Conservation (phyloP, 2,888 invertebrate genomes). For the Drosophila aldrichi region DNA sequence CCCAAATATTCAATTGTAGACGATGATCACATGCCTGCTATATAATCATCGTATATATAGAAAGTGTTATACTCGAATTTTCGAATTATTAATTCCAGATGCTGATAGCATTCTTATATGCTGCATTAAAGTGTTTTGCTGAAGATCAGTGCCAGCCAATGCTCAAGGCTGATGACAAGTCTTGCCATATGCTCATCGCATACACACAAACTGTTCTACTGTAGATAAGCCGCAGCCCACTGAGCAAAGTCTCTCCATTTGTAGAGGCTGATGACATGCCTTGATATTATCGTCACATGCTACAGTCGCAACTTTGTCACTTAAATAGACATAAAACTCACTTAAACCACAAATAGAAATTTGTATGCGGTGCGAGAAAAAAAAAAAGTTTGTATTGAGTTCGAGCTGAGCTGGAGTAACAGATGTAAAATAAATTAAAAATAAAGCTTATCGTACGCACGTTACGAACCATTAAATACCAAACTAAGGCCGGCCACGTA, state of each 20-base stretch:
- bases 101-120: slow-evolving; percentile 30
- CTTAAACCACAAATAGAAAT: slow-evolving; percentile 55
- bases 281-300: slow-evolving; percentile 49
- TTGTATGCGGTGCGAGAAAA: slow-evolving; percentile 55
- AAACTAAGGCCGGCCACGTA: slow-evolving; percentile 2
- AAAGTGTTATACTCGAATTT: slow-evolving; percentile 1
- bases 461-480: slow-evolving; percentile 2
- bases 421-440: slow-evolving; percentile 20
- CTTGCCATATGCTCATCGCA: slow-evolving; percentile 1
- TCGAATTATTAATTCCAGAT: not conserved
- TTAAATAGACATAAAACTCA: slow-evolving; percentile 69
- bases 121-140: not conserved
- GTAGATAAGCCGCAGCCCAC: not conserved
- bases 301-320: slow-evolving; percentile 51
- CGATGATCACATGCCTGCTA: not conserved
- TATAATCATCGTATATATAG: no score
- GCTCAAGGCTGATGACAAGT: not conserved
- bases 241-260: not conserved
- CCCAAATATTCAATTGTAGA: not conserved
- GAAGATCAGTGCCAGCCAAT: not conserved
- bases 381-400: slow-evolving; percentile 2
- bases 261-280: slow-evolving; percentile 38
- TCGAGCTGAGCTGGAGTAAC: slow-evolving; percentile 19
- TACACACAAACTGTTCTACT: slow-evolving; percentile 7
- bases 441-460: not conserved